Percentiles rank a stretch among this genome's conserved stretches.
Evolutionary conservation across 2,113 vertebrate species (phyloP).

Genomic region (Rhodinocichla rosea): DNA sequence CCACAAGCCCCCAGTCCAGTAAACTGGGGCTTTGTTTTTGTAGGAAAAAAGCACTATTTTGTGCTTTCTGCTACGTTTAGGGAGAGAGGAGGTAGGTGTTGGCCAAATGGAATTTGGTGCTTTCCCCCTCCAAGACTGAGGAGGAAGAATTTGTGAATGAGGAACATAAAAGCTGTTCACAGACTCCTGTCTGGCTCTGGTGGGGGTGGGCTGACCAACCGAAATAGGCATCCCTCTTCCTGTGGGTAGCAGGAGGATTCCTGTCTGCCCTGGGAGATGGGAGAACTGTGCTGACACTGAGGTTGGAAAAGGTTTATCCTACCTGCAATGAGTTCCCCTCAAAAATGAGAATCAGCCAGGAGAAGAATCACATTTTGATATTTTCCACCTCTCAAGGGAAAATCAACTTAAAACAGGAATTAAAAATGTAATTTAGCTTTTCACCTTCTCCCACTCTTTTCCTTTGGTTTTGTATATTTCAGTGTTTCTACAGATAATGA

Average conservation of each 20-base stretch:
- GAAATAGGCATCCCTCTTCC: background rate
- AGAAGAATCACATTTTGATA: rapidly evolving
- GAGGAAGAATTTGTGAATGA: background rate
- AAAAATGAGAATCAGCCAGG: background rate
- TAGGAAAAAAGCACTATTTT: background rate
- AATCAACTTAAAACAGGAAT: background rate
- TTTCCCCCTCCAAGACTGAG: background rate
- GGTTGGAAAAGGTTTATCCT: background rate
- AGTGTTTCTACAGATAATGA: background rate
- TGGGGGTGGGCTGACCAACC: rapidly evolving
- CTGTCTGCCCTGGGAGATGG: background rate
- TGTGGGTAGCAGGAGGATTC: background rate
- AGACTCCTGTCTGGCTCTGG: background rate
- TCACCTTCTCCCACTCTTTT: background rate
- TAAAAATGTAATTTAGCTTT: background rate
- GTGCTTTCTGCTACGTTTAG: rapidly evolving
- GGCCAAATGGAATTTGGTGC: background rate
- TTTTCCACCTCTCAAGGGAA: background rate
- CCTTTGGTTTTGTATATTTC: background rate
- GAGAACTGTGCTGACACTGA: background rate
- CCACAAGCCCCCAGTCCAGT: rapidly evolving
- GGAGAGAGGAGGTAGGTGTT: background rate
- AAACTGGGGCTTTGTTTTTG: background rate
- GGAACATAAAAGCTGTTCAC: background rate
- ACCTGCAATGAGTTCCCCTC: rapidly evolving